Percentiles rank a stretch among this genome's conserved stretches.
phyloP scores from a whole-genome alignment of 2,888 invertebrate species.

The Apodemia duryi region DNA sequence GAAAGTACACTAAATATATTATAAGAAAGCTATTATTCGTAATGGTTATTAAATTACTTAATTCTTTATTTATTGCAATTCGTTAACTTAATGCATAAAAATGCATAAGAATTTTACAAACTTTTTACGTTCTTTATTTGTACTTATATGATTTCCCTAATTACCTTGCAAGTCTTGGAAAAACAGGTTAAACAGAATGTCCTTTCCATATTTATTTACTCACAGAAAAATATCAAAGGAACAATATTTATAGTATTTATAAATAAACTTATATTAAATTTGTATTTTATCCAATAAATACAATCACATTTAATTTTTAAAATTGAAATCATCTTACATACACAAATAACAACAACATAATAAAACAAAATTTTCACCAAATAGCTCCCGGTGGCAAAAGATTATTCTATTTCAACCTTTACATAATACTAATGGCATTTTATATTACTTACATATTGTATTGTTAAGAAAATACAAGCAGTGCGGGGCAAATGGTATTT shows the following conservation, averaged over 20 bases:
- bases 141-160: constrained; percentile 5
- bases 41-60: constrained; percentile 5
- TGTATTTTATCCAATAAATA: constrained; percentile 20
- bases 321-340: constrained; percentile 38
- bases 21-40: neutral
- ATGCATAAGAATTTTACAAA: neutral
- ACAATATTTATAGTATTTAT: constrained; percentile 51
- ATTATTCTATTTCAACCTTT: constrained; percentile 1
- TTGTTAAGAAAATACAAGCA: neutral
- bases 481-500: no score
- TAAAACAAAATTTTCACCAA: constrained; percentile 41
- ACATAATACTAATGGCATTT: no score
- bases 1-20: constrained; percentile 13
- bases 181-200: neutral
- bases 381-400: constrained; percentile 6
- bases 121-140: neutral
- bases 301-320: constrained; percentile 34
- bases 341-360: constrained; percentile 60
- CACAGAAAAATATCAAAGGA: constrained; percentile 5
- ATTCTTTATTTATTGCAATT: neutral
- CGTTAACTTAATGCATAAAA: constrained; percentile 1
- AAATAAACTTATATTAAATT: constrained; percentile 21
- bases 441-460: neutral
- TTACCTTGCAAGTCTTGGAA: constrained; percentile 1
- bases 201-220: neutral